These are phyloP conservation scores for Lepus americanus DNA, from an alignment of 2,113 vertebrate genomes.

Conservation along the genomic window DNA sequence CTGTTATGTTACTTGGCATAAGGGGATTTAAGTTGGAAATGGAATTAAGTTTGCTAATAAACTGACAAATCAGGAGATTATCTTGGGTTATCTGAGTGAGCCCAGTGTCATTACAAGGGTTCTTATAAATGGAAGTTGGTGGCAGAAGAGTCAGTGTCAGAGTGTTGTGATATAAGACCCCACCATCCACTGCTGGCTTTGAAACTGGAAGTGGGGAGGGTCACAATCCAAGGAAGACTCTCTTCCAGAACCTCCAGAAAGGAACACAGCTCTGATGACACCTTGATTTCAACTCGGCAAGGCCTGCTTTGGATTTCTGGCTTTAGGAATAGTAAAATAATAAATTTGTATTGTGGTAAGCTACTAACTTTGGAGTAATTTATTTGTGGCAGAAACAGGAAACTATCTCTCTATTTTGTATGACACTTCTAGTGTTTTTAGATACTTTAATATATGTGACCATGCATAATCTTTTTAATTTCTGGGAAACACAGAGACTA, in stretches of 20 bases:
- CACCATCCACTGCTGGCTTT: neutral
- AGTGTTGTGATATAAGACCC: neutral
- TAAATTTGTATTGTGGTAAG: neutral
- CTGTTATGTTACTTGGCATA: neutral
- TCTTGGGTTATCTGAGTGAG: neutral
- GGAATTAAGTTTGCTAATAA: neutral
- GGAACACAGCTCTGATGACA: neutral
- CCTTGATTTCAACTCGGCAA: neutral
- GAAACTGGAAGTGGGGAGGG: neutral
- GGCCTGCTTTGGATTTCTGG: neutral
- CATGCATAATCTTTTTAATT: neutral
- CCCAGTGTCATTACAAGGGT: no score
- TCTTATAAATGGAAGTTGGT: neutral
- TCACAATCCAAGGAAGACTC: neutral
- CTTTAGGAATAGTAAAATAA: neutral
- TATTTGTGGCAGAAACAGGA: neutral
- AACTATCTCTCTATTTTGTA: neutral
- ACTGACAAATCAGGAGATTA: neutral
- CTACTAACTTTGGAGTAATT: neutral
- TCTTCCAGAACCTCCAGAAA: neutral
- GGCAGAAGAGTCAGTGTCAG: neutral
- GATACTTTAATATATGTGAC: neutral
- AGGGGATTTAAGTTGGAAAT: neutral
- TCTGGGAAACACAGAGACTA: neutral
- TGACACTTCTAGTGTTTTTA: neutral